Conservation (phyloP, 2,797 vertebrate genomes). For the Sebastolobus alascanus region DNA sequence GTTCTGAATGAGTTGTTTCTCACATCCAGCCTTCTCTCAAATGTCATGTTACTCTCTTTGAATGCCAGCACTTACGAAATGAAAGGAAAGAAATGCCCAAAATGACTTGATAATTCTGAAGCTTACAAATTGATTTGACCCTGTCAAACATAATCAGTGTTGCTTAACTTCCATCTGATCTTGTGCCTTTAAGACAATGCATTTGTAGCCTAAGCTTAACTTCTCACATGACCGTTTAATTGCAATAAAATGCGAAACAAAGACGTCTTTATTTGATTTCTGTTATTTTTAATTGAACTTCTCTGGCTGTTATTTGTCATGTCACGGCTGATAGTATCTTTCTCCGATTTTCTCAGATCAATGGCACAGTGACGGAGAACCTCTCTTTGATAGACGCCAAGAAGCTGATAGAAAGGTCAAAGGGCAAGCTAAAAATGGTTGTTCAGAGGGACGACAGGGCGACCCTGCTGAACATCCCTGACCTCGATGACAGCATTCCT, state of each 20-base stretch:
- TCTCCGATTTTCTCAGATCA: slow-evolving; percentile 87
- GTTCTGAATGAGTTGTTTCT: slow-evolving; percentile 3
- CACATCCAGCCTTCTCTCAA: background rate
- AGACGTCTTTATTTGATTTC: background rate
- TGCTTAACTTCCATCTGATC: slow-evolving; percentile 15
- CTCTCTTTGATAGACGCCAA: slow-evolving; percentile 99
- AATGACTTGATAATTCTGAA: background rate
- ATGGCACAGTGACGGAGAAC: slow-evolving; percentile 99
- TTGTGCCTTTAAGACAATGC: background rate
- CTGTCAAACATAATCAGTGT: slow-evolving; percentile 1
- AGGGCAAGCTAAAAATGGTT: slow-evolving; percentile 99
- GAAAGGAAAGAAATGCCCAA: background rate
- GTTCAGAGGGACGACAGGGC: slow-evolving; percentile 97
- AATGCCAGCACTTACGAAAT: slow-evolving; percentile 2
- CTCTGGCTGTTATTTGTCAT: background rate
- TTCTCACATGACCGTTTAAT: background rate
- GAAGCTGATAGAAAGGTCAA: slow-evolving; percentile 98
- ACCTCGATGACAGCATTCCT: slow-evolving; percentile 98
- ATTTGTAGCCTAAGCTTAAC: background rate
- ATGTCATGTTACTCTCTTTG: background rate
- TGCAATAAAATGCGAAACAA: slow-evolving; percentile 2
- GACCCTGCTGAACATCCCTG: slow-evolving; percentile 96
- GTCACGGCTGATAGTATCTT: slow-evolving; percentile 6
- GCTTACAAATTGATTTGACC: slow-evolving; percentile 17
- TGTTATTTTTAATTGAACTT: slow-evolving; percentile 7